phyloP scores from a whole-genome alignment of 2,888 invertebrate genomes.

The Tipula unca region DNA sequence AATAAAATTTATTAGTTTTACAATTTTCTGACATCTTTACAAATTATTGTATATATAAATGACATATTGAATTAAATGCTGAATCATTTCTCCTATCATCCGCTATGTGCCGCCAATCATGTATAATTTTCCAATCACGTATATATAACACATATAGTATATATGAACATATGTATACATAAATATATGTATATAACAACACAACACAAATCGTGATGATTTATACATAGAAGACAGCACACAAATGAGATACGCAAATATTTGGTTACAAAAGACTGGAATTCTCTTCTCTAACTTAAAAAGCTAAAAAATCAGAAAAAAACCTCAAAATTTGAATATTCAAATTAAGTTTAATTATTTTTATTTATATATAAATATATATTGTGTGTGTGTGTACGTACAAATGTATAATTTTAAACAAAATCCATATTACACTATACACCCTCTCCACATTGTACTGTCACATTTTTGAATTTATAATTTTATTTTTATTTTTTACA shows the following conservation, averaged over 20 bases:
- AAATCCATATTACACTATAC: not conserved
- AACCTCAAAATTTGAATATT: not conserved
- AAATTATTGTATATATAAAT: not conserved
- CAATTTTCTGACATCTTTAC: not conserved
- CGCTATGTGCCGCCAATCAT: not conserved
- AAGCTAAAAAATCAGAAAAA: not conserved
- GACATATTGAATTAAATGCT: not conserved
- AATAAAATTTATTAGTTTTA: no score
- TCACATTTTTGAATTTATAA: constrained; percentile 14
- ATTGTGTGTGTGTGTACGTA: not conserved
- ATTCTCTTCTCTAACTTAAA: not conserved
- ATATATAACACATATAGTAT: not conserved
- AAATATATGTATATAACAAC: no score
- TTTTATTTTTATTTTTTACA: not conserved
- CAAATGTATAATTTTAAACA: not conserved
- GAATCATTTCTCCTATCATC: not conserved
- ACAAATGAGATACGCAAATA: not conserved
- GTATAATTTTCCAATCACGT: not conserved
- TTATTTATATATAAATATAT: not conserved
- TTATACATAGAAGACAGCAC: not conserved
- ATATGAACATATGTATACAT: no score
- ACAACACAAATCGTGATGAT: not conserved
- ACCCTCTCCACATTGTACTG: not conserved
- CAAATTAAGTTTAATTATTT: constrained; percentile 8
- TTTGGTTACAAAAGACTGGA: not conserved